Percentiles rank a stretch among this genome's conserved stretches.
Evolutionary conservation across 1,140 invertebrate species (phyloP).

Genomic region (Galleria mellonella): DNA sequence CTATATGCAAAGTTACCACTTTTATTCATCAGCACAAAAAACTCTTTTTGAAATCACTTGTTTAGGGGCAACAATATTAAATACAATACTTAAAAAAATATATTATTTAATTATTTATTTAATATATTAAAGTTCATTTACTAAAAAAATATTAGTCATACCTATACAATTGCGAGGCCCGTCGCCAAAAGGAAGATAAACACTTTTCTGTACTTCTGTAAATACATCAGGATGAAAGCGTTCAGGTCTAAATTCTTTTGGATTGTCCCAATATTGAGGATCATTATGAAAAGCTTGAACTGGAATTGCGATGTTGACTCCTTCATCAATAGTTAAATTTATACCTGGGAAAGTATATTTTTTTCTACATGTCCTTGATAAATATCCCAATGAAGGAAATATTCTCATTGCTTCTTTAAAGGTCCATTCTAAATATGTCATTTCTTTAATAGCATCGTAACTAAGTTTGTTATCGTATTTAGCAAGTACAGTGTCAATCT

Average conservation of each 20-base stretch:
- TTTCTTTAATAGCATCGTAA: conserved; percentile 30
- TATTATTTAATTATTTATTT: too few relatives aligned
- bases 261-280: conserved; percentile 6
- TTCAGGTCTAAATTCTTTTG: conserved; percentile 74
- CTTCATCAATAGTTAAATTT: conserved; percentile 8
- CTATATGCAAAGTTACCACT: too few relatives aligned
- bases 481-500: conserved; percentile 67
- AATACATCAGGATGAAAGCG: conserved; percentile 46
- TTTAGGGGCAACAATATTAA: too few relatives aligned
- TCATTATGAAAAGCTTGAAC: conserved; percentile 44
- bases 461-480: conserved; percentile 37
- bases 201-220: conserved; percentile 42
- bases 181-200: conserved; percentile 80
- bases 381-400: conserved; percentile 49
- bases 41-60: too few relatives aligned
- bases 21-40: too few relatives aligned
- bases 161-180: conserved; percentile 43
- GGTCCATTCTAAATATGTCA: conserved; percentile 13
- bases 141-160: too few relatives aligned
- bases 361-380: conserved; percentile 2
- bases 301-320: conserved; percentile 27
- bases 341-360: conserved; percentile 6
- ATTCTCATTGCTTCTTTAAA: conserved; percentile 65
- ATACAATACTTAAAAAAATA: too few relatives aligned
- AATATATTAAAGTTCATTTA: too few relatives aligned